These are phyloP conservation scores for Luperina testacea DNA, from an alignment of 2,888 invertebrate genomes.

Conservation along the genomic window DNA sequence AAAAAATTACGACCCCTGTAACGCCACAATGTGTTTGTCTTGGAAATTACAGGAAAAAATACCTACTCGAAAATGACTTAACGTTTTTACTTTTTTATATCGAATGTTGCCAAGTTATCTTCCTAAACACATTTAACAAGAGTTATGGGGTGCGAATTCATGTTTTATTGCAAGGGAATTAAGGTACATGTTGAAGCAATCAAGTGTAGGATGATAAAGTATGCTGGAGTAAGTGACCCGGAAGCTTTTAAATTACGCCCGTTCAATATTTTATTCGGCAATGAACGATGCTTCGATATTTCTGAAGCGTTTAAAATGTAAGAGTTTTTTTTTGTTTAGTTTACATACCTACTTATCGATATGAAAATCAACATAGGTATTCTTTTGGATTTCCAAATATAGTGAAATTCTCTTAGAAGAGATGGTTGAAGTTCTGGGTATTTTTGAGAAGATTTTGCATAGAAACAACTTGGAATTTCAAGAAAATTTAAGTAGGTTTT, in stretches of 20 bases:
- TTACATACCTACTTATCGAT: neutral
- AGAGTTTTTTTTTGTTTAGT: constrained; percentile 25
- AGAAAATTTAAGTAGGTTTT: neutral
- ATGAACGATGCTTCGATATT: constrained; percentile 75
- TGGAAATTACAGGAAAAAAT: neutral
- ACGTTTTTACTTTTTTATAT: constrained; percentile 14
- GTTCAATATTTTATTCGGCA: constrained; percentile 83
- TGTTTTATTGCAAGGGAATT: constrained; percentile 65
- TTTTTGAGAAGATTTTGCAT: neutral
- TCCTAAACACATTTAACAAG: constrained; percentile 19
- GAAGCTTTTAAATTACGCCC: constrained; percentile 83
- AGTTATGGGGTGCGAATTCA: constrained; percentile 21
- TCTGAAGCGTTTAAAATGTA: constrained; percentile 69
- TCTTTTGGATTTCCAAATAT: constrained; percentile 8
- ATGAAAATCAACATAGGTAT: neutral
- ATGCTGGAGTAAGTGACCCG: constrained; percentile 78
- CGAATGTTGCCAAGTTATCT: constrained; percentile 38
- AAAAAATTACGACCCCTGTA: neutral
- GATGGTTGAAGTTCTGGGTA: neutral
- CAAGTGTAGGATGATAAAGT: constrained; percentile 73
- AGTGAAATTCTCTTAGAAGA: neutral
- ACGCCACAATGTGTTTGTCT: neutral
- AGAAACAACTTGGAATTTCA: neutral
- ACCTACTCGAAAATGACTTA: neutral
- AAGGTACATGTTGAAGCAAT: constrained; percentile 73